Evolutionary conservation across 2,113 vertebrate species (phyloP).

Genomic region (Eclectus roratus): DNA sequence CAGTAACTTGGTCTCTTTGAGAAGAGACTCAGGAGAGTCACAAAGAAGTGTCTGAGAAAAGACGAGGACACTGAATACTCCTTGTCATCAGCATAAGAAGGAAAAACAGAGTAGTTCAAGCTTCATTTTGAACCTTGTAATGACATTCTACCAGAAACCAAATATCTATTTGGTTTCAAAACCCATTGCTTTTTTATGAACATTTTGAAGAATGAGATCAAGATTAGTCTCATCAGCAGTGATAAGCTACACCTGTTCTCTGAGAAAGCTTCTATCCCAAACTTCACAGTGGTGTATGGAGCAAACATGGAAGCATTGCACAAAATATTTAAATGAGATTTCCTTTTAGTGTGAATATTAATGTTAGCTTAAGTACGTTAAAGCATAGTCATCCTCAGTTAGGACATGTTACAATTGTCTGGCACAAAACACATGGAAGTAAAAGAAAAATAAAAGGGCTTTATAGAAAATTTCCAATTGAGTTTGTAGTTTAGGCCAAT

Average conservation of each 20-base stretch:
- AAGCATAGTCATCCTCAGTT: not conserved
- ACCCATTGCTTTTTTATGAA: fast-evolving
- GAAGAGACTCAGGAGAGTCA: not conserved
- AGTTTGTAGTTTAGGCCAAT: not conserved
- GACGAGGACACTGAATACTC: not conserved
- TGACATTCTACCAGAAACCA: not conserved
- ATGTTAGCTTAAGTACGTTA: not conserved
- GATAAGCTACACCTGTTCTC: not conserved
- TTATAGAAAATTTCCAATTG: not conserved
- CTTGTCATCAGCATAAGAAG: not conserved
- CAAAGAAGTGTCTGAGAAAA: not conserved
- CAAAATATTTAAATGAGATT: not conserved
- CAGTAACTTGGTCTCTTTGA: not conserved
- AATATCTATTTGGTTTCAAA: not conserved
- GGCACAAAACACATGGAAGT: not conserved
- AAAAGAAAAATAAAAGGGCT: not conserved
- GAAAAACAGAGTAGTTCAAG: not conserved
- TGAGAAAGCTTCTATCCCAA: not conserved
- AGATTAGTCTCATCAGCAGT: not conserved
- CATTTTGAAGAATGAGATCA: not conserved
- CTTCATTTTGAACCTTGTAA: not conserved
- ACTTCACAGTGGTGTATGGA: not conserved
- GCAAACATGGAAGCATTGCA: not conserved
- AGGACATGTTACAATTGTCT: not conserved
- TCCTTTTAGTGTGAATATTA: not conserved